phyloP scores from a whole-genome alignment of 1,140 invertebrate species.

The Drosophila melanogaster region Release_6_plus_ISO1_MT NT_037436.4:1394501-1395000 shows the following conservation, averaged over 20 bases:
- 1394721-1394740: slow-evolving; percentile 68
- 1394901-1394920: slow-evolving; percentile 69
- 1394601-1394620: slow-evolving; percentile 23
- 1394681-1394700: slow-evolving; percentile 76
- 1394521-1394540: slow-evolving; percentile 63
- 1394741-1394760: slow-evolving; percentile 14
- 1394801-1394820: slow-evolving; percentile 56
- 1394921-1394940: slow-evolving; percentile 41
- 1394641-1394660: slow-evolving; percentile 58
- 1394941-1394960: slow-evolving; percentile 20
- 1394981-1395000: slow-evolving; percentile 79
- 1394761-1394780: slow-evolving; percentile 61
- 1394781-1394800: slow-evolving; percentile 49
- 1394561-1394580: slow-evolving; percentile 23
- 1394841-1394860: slow-evolving; percentile 68
- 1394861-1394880: slow-evolving; percentile 65
- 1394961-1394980: slow-evolving; percentile 76
- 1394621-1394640: slow-evolving; percentile 16
- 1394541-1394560: slow-evolving; percentile 74
- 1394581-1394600: slow-evolving; percentile 19
- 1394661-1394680: slow-evolving; percentile 14
- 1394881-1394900: slow-evolving; percentile 68
- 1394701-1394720: slow-evolving; percentile 72
- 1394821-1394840: slow-evolving; percentile 79
- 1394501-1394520: slow-evolving; percentile 72